phyloP scores from a whole-genome alignment of 2,113 vertebrate genomes.

The Tringa solitaria region DNA sequence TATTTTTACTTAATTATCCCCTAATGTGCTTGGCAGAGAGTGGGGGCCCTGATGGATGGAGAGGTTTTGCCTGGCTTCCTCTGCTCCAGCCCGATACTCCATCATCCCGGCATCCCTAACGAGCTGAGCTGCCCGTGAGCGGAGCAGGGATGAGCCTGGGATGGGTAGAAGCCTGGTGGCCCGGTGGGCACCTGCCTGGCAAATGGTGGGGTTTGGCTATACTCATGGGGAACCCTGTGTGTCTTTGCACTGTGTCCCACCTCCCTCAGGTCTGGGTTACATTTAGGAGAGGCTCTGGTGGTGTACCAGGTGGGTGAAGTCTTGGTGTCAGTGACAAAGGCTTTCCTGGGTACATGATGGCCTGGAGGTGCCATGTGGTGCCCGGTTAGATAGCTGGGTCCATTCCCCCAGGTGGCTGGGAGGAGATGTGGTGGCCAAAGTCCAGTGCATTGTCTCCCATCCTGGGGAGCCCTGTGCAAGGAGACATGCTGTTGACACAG shows the following conservation, averaged over 20 bases:
- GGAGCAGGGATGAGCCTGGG: neutral
- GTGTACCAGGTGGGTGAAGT: neutral
- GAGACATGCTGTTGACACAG: accelerated
- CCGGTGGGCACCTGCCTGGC: neutral
- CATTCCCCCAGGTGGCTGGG: neutral
- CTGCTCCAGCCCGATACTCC: slow-evolving; percentile 4
- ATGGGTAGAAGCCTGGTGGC: neutral
- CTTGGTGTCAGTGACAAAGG: neutral
- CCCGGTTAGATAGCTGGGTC: neutral
- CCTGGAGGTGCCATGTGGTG: neutral
- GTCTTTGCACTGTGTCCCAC: neutral
- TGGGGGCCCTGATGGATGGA: slow-evolving; percentile 55
- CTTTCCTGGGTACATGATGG: neutral
- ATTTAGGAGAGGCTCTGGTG: neutral
- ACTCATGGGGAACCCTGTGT: accelerated
- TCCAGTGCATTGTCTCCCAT: accelerated
- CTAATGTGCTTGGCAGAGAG: slow-evolving; percentile 74
- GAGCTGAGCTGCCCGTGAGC: neutral
- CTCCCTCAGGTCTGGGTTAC: neutral
- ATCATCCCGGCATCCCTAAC: neutral
- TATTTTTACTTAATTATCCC: slow-evolving; percentile 85
- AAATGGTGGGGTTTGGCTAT: accelerated
- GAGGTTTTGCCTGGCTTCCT: slow-evolving; percentile 56
- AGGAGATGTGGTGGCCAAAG: neutral
- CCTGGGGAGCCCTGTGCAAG: accelerated